phyloP scores from a whole-genome alignment of 2,113 vertebrate species.

The Synchiropus splendidus region DNA sequence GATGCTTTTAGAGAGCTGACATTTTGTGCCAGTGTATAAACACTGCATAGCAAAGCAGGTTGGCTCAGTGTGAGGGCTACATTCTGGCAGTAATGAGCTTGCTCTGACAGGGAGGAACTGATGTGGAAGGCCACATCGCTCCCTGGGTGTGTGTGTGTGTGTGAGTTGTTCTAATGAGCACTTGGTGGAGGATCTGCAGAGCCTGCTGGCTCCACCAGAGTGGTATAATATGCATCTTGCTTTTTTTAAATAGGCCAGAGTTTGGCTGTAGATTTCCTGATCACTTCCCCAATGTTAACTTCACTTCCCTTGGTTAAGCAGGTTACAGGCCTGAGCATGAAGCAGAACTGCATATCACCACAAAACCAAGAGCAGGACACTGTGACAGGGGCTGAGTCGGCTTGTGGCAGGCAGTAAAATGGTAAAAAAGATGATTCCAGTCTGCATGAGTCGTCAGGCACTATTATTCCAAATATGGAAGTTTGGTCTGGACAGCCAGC shows the following conservation, averaged over 20 bases:
- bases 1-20: constrained; percentile 59
- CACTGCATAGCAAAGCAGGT: constrained; percentile 58
- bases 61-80: constrained; percentile 58
- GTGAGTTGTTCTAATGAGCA: constrained; percentile 41
- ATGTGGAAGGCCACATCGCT: constrained; percentile 39
- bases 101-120: constrained; percentile 49
- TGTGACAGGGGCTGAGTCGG: too few species aligned
- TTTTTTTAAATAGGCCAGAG: constrained; percentile 6
- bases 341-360: too few species aligned
- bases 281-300: too few species aligned
- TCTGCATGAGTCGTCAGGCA: too few species aligned
- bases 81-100: constrained; percentile 57
- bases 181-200: constrained; percentile 19
- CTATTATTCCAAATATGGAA: too few species aligned
- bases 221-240: constrained; percentile 22
- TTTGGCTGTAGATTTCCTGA: too few species aligned
- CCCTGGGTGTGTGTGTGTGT: constrained; percentile 7
- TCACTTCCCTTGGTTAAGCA: background rate
- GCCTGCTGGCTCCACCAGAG: constrained; percentile 27
- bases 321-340: background rate
- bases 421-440: too few species aligned
- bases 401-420: too few species aligned
- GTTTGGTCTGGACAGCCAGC: too few species aligned
- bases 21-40: constrained; percentile 56
- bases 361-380: too few species aligned